Evolutionary conservation across 2,113 vertebrate genomes (phyloP).

Genomic region (Pygoscelis antarcticus): DNA sequence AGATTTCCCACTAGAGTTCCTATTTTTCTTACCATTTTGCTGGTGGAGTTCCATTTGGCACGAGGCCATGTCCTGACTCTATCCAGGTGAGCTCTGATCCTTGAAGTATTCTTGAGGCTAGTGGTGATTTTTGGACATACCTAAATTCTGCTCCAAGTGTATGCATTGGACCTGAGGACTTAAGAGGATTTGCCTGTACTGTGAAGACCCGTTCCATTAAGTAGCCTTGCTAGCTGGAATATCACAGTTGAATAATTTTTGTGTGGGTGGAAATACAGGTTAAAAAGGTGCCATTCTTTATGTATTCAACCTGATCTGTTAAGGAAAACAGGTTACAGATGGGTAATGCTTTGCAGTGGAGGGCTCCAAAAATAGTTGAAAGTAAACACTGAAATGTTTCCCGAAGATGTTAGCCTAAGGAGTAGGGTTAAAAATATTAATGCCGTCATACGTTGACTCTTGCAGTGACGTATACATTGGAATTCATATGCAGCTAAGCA

Average conservation of each 20-base stretch:
- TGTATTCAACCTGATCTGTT: constrained; percentile 37
- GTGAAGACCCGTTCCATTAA: background rate
- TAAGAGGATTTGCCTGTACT: background rate
- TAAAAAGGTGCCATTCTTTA: background rate
- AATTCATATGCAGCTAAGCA: background rate
- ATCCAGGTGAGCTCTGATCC: background rate
- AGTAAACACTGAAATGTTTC: constrained; percentile 42
- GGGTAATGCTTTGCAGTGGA: constrained; percentile 25
- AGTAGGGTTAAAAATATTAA: constrained; percentile 29
- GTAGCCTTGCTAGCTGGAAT: background rate
- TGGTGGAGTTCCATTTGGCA: background rate
- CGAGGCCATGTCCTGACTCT: background rate
- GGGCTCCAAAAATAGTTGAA: constrained; percentile 12
- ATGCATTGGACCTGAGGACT: background rate
- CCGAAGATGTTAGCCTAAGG: background rate
- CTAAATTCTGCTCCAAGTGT: background rate
- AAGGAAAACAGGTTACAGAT: constrained; percentile 34
- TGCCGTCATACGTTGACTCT: background rate
- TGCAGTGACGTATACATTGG: background rate
- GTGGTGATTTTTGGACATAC: background rate
- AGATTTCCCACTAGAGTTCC: background rate
- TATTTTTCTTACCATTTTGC: background rate
- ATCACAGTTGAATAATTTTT: background rate
- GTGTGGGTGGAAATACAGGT: background rate
- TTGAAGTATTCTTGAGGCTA: background rate